Conservation (phyloP, 2,888 invertebrate species). For the Sericinus montela region DNA sequence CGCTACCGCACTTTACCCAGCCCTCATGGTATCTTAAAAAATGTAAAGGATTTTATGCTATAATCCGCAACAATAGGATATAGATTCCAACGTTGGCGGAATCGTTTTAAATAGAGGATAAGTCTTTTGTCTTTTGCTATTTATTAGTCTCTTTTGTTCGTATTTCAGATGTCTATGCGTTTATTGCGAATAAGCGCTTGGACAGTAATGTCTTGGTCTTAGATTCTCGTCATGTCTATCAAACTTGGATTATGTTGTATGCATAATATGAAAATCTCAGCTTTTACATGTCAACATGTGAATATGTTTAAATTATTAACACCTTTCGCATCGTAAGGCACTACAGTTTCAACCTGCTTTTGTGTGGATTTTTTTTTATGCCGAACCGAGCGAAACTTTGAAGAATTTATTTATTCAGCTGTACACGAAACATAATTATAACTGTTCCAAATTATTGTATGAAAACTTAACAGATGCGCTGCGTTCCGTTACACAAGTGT, state of each 20-base stretch:
- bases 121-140: slow-evolving; percentile 33
- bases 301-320: no score
- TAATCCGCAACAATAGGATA: slow-evolving; percentile 25
- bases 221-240: neutral
- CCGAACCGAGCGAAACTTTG: neutral
- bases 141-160: slow-evolving; percentile 36
- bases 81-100: slow-evolving; percentile 23
- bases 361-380: neutral
- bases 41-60: slow-evolving; percentile 27
- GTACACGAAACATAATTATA: slow-evolving; percentile 26
- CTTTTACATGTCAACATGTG: no score
- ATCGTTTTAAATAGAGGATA: slow-evolving; percentile 29
- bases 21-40: slow-evolving; percentile 38
- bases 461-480: slow-evolving; percentile 32
- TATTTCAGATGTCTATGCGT: slow-evolving; percentile 28
- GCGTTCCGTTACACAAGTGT: slow-evolving; percentile 29
- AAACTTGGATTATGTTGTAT: neutral
- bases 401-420: slow-evolving; percentile 32
- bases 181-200: slow-evolving; percentile 14
- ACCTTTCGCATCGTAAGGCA: no score
- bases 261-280: neutral
- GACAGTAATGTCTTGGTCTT: neutral
- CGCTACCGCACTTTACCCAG: slow-evolving; percentile 40
- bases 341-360: no score
- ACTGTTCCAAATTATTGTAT: slow-evolving; percentile 29